Evolutionary conservation across 2,888 invertebrate species (phyloP), one percentile per base, ranked within the genome.

Genomic region (Epinotia nisella): DNA sequence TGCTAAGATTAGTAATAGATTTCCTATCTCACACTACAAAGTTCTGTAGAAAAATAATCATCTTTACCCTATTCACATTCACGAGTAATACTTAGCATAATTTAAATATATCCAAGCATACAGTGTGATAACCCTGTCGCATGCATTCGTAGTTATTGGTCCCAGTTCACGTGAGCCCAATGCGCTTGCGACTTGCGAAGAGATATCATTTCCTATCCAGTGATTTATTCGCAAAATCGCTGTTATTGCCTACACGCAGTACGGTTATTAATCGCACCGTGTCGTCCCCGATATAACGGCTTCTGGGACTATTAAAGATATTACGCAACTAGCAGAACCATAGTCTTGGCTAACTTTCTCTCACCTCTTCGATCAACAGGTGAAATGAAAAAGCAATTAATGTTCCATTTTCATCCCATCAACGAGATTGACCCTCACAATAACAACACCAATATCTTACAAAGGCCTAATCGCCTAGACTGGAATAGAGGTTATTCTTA

Each of bases 171-270:
- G 68, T 53, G 68, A 73, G 35, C 41, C 49, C 62, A 73, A 64
- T 73, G 69, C 69, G 73, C 69, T n/a, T 49, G 67, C 24, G 68
- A 72, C 69, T n/a, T 49, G 67, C 24, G 68, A 72, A 73, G 73
- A 73, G 58, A 73, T 64, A 73, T 62, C 45, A 64, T 69, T 73
- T 73, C 73, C 73, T 73, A 73, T 69, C 64, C 69, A 69, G 39
- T 73, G 73, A 73, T 73, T 73, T 73, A 73, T 73, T 61, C 45
- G 55, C 61, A 24, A 56, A 59, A 56, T 59, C 61, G 66, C 41
- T 13, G 61, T 61, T 62, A 67, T 55, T 68, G 67, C 67, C 62
- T 72, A 68, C 72, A 62, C 56, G 66, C 71, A 60, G 60, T 61
- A 55, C 49, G 29, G 17, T 71, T 71, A 71, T 71, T 71, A 71